Percentiles rank a stretch among this genome's conserved stretches.
phyloP scores from a whole-genome alignment of 2,797 vertebrate species.

The Psittacula echo region DNA sequence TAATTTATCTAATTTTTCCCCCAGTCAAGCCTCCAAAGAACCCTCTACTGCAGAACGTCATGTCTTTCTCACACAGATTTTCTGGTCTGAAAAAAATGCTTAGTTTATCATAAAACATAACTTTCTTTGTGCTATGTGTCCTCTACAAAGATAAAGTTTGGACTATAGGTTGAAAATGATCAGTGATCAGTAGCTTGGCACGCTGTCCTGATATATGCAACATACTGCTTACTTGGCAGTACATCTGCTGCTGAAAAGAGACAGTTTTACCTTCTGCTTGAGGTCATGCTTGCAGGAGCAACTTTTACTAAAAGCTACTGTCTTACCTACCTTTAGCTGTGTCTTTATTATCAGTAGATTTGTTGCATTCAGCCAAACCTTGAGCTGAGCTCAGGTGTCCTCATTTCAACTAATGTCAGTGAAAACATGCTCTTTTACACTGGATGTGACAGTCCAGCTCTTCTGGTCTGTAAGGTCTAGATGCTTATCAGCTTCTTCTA shows the following conservation, averaged over 20 bases:
- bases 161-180: conserved; percentile 17
- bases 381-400: not conserved
- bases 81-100: not conserved
- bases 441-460: not conserved
- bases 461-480: not conserved
- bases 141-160: not conserved
- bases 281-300: not conserved
- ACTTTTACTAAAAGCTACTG: not conserved
- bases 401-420: not conserved
- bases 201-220: not conserved
- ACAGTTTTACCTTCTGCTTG: not conserved
- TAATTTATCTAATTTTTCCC: not conserved
- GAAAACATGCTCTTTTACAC: not conserved
- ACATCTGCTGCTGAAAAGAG: not conserved
- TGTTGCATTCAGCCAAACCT: not conserved
- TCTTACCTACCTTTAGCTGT: not conserved
- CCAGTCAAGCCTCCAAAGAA: not conserved
- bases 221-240: not conserved
- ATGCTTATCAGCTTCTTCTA: not conserved
- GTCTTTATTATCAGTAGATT: not conserved
- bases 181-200: conserved; percentile 19
- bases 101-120: not conserved
- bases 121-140: not conserved
- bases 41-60: not conserved
- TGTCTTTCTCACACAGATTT: not conserved